These are phyloP conservation scores for Phenganax subtilis DNA, from an alignment of 92 coral and sea anemone genomes.

Conservation along the genomic window DNA sequence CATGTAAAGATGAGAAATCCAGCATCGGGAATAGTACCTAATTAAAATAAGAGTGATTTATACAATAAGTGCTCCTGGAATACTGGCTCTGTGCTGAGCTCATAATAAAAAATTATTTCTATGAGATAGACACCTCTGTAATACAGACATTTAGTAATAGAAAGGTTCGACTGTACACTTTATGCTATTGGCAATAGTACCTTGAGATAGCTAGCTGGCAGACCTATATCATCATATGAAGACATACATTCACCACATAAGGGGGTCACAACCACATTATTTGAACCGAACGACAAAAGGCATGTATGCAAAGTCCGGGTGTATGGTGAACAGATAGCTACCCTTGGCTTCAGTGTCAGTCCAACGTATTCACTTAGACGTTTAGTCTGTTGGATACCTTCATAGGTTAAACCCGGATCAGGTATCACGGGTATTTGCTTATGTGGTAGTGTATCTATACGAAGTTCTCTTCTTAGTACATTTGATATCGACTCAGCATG, in stretches of 20 bases:
- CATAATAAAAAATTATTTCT: too few species aligned
- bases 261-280: constrained; percentile 40
- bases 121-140: too few species aligned
- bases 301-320: constrained; percentile 52
- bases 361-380: constrained; percentile 27
- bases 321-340: constrained; percentile 45
- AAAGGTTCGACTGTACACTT: too few species aligned
- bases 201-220: constrained; percentile 40
- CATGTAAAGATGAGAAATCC: constrained; percentile 45
- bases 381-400: constrained; percentile 34
- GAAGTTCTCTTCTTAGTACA: constrained; percentile 18
- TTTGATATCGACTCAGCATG: constrained; percentile 33
- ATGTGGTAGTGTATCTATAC: constrained; percentile 8
- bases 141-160: too few species aligned
- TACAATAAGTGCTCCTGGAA: too few species aligned
- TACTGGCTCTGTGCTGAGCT: too few species aligned
- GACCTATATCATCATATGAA: constrained; percentile 47
- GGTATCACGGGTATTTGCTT: constrained; percentile 17
- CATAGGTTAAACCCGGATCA: constrained; percentile 22
- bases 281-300: constrained; percentile 38
- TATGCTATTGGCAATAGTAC: background rate
- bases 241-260: constrained; percentile 48
- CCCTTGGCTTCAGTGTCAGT: constrained; percentile 21
- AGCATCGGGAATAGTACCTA: constrained; percentile 29
- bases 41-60: too few species aligned